Base-by-base conservation (phyloP, 2,113 vertebrate species). In the Psophia crepitans region DNA sequence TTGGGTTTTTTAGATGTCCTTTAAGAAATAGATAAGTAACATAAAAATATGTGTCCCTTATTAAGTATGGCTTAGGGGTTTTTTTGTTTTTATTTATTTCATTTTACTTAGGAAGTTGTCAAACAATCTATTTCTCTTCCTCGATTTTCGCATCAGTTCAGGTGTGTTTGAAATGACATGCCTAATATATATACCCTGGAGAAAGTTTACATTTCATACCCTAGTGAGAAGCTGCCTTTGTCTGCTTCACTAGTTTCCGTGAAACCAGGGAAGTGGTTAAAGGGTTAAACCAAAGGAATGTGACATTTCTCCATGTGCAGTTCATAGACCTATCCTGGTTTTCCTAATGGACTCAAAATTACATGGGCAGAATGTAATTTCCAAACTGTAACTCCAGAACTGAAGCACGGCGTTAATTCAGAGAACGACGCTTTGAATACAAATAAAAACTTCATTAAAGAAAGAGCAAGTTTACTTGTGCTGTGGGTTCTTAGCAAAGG, bases 231-330 rank as follows among this genome's bases (percentile, higher is more conserved):
- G 53, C 78, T 71, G 68, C 82, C 93, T 97, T 91, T 96, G 91
- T 95, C 94, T 92, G 19, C 89, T 78, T 93, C 64, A 58, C 75
- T 96, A 90, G 58, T 66, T 83, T 30, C 65, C 63, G 54, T 12
- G 15, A 87, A 92, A 74, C 16, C 49, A 69, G 35, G 27, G 63
- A 64, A 66, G 97, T 30, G 65, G 51, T 65, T 90, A 91, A 95
- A 94, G 96, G 96, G 97, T 98, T 98, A 98, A 98, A 73, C 54
- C 80, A 94, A 92, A 96, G 92, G 96, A 98, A 97, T 96, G 96
- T 98, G 98, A 97, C 97, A 98, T 97, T 95, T 97, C 96, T 97
- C 93, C 77, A 97, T 97, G 97, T 97, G 97, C 94, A 97, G 96
- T 95, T 97, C 95, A 90, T 94, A 98, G 94, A 95, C 96, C 83